phyloP scores from a whole-genome alignment of 1,140 invertebrate genomes.

The Drosophila orena region DNA sequence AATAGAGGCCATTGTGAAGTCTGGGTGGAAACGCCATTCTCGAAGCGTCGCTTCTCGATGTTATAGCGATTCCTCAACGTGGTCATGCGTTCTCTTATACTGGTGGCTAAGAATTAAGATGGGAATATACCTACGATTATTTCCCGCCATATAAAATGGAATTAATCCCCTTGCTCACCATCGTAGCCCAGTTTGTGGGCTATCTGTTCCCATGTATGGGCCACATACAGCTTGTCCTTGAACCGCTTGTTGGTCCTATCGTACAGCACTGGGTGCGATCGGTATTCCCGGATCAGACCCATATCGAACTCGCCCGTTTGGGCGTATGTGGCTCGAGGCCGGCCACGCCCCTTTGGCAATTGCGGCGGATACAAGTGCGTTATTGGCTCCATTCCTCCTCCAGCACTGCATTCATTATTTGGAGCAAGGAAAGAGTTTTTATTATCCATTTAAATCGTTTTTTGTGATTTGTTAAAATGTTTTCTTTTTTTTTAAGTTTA shows the following conservation, averaged over 20 bases:
- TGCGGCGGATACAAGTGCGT: constrained; percentile 27
- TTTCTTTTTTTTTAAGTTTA: neutral
- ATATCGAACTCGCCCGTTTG: constrained; percentile 83
- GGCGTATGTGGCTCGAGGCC: constrained; percentile 68
- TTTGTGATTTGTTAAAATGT: constrained; percentile 5
- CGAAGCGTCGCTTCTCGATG: constrained; percentile 80
- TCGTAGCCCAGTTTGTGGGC: constrained; percentile 81
- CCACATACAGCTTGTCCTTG: constrained; percentile 72
- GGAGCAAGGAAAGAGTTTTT: neutral
- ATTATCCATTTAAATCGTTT: constrained; percentile 11
- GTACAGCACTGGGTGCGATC: constrained; percentile 71
- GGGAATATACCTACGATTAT: neutral
- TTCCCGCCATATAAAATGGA: neutral
- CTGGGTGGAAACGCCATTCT: constrained; percentile 44
- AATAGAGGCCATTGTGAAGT: constrained; percentile 81
- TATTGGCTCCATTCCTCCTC: constrained; percentile 21
- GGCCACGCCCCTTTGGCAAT: constrained; percentile 65
- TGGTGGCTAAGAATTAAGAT: constrained; percentile 49
- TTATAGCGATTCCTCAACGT: constrained; percentile 84
- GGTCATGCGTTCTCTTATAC: constrained; percentile 80
- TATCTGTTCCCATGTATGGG: constrained; percentile 77
- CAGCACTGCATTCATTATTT: neutral
- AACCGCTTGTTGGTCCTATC: constrained; percentile 74
- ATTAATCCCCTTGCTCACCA: constrained; percentile 49
- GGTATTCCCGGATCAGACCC: constrained; percentile 79